Base-by-base conservation (phyloP, 2,113 vertebrate genomes). In the Hypomesus transpacificus region DNA sequence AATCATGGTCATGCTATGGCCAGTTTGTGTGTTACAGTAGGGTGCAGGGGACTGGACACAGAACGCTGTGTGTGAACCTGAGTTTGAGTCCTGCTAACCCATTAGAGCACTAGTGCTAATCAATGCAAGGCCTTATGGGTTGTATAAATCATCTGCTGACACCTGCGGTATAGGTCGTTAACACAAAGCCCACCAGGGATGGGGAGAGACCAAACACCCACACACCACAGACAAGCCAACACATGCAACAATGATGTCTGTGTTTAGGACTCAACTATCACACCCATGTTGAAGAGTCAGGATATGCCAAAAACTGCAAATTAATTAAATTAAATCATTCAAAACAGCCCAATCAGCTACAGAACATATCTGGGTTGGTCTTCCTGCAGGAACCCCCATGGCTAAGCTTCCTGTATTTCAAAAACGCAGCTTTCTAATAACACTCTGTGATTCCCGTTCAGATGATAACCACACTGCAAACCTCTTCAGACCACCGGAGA, bases 121-220 rank as follows among this genome's bases (percentile, higher is more conserved):
- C 88, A 89, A 90, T 90, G 87, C 73, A 75, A 78, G 83, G 68
- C 87, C 85, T 90, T 90, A 89, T 87, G 83, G 86, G 84, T 80
- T 80, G 81, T 84, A 90, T 90, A 88, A 90, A 90, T 90, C 89
- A 89, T 82, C 76, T 74, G 72, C 79, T 84, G 88, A 87, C 86
- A 89, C 84, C 81, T 76, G 81, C 84, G 81, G 78, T 85, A 84
- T 80, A 80, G 81, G 83, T 88, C 86, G 75, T 89, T 89, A 89
- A 87, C 85, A 75, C 75, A 75, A 70, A 82, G 83, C 14, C 78
- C 87, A 79, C 84, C 28, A 31, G 86, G 87, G 63, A 66, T 6
- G 69, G 17, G 21, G 87, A 87, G 62, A 18, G 51, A 75, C 7
- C 61, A 63, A 26, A 63, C 60, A 56, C 3, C n/a, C 17, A 18